Evolutionary conservation across 2,888 invertebrate genomes (phyloP).

Genomic region (Spilosoma lubricipeda): DNA sequence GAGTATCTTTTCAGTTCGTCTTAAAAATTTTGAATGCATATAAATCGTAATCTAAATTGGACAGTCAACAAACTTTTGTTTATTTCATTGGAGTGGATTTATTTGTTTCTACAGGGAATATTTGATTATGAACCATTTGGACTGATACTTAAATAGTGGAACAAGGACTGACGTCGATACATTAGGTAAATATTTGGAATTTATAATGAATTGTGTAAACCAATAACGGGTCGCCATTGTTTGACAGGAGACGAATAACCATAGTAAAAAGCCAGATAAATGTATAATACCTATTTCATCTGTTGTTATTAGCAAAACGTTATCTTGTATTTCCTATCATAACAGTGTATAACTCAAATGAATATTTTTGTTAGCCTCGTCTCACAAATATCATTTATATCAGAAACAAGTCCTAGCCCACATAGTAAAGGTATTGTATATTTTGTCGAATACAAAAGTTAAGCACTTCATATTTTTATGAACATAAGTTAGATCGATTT

Average conservation of each 20-base stretch:
- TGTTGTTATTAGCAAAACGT: constrained; percentile 61
- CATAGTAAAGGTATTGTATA: constrained; percentile 41
- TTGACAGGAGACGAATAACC: constrained; percentile 72
- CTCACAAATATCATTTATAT: constrained; percentile 39
- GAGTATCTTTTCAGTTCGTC: constrained; percentile 76
- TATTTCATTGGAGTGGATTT: constrained; percentile 81
- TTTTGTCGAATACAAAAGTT: constrained; percentile 28
- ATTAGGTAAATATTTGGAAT: constrained; percentile 78
- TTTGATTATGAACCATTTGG: constrained; percentile 82
- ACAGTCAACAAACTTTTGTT: constrained; percentile 87
- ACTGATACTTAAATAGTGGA: constrained; percentile 79
- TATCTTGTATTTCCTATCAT: constrained; percentile 54
- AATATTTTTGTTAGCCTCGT: constrained; percentile 38
- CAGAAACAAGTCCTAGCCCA: constrained; percentile 38
- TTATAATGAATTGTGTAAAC: constrained; percentile 64
- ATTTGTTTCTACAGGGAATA: constrained; percentile 76
- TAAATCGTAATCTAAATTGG: constrained; percentile 81
- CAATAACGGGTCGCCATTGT: constrained; percentile 84
- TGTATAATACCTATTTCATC: constrained; percentile 52
- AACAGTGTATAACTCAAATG: constrained; percentile 36
- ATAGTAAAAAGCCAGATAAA: constrained; percentile 50
- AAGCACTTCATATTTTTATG: neutral
- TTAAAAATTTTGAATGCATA: constrained; percentile 78
- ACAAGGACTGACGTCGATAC: constrained; percentile 79
- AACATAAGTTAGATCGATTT: neutral